Evolutionary conservation across 2,888 invertebrate species (phyloP).

Genomic region (Crossocerus cetratus): DNA sequence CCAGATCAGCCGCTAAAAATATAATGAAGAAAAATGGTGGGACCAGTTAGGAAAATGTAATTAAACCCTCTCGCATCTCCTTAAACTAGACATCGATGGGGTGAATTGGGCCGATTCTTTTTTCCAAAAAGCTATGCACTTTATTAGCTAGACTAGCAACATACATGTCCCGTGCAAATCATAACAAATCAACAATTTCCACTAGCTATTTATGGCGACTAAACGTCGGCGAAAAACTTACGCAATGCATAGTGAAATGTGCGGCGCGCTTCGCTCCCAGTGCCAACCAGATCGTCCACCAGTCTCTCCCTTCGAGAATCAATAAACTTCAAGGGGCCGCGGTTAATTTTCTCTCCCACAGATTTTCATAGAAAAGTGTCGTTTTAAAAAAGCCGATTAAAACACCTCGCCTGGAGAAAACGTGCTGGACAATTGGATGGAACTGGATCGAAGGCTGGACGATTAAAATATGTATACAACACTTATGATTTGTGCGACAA

Average conservation of each 20-base stretch:
- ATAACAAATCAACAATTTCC: slow-evolving; percentile 59
- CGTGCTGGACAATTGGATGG: not conserved
- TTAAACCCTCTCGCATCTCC: no score
- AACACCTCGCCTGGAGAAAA: not conserved
- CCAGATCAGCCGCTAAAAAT: no score
- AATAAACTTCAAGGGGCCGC: not conserved
- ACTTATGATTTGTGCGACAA: slow-evolving; percentile 31
- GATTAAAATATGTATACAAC: slow-evolving; percentile 35
- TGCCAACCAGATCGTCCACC: not conserved
- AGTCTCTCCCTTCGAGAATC: not conserved
- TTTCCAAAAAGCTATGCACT: slow-evolving; percentile 66
- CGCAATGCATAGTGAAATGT: slow-evolving; percentile 43
- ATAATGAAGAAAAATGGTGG: not conserved
- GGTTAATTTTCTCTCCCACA: not conserved
- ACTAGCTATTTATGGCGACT: slow-evolving; percentile 42
- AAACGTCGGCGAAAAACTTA: slow-evolving; percentile 39
- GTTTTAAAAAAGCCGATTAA: not conserved
- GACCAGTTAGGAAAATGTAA: no score
- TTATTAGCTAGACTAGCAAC: slow-evolving; percentile 65
- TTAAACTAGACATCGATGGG: no score
- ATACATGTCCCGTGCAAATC: slow-evolving; percentile 60
- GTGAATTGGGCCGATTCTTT: not conserved
- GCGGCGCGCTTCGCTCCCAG: slow-evolving; percentile 31
- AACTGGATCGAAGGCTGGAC: slow-evolving; percentile 34
- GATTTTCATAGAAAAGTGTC: not conserved